A percentile compares a stretch with the other conserved stretches of the same genome.
Evolutionary conservation across 2,113 vertebrate species (phyloP).

Genomic region (Planiliza haematocheilus): DNA sequence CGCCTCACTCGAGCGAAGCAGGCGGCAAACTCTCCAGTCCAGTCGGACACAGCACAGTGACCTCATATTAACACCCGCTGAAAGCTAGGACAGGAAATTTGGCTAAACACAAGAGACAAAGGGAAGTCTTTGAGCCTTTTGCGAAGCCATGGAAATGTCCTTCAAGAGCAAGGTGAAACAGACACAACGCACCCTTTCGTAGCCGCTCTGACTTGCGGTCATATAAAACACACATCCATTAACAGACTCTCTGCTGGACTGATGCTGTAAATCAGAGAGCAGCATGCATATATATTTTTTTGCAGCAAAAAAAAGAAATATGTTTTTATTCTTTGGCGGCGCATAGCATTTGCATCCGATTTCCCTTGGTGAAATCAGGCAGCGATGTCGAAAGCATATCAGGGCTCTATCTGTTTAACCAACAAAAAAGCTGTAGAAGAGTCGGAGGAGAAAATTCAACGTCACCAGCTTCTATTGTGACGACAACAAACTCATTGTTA

Average conservation of each 20-base stretch:
- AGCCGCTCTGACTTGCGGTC: conserved; percentile 13
- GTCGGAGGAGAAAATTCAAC: not conserved
- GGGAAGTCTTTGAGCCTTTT: conserved; percentile 16
- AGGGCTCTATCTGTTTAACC: conserved; percentile 10
- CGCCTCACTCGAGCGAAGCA: not conserved
- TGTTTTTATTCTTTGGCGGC: no score
- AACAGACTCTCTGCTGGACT: conserved; percentile 30
- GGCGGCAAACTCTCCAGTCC: not conserved
- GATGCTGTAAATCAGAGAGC: conserved; percentile 27
- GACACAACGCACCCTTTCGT: conserved; percentile 16
- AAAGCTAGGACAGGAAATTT: conserved; percentile 22
- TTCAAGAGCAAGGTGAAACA: conserved; percentile 59
- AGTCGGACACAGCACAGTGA: not conserved
- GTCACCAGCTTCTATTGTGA: conserved; percentile 51
- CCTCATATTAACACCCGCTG: conserved; percentile 49
- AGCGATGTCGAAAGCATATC: not conserved
- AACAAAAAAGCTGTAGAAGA: not conserved
- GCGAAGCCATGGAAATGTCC: conserved; percentile 37
- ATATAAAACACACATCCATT: conserved; percentile 63
- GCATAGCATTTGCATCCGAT: not conserved
- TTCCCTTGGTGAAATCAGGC: not conserved
- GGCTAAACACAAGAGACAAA: conserved; percentile 32
- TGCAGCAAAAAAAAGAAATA: not conserved
- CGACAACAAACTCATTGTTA: conserved; percentile 25
- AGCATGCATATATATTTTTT: not conserved